Conservation (phyloP, 2,888 invertebrate species). For the Diloba caeruleocephala region DNA sequence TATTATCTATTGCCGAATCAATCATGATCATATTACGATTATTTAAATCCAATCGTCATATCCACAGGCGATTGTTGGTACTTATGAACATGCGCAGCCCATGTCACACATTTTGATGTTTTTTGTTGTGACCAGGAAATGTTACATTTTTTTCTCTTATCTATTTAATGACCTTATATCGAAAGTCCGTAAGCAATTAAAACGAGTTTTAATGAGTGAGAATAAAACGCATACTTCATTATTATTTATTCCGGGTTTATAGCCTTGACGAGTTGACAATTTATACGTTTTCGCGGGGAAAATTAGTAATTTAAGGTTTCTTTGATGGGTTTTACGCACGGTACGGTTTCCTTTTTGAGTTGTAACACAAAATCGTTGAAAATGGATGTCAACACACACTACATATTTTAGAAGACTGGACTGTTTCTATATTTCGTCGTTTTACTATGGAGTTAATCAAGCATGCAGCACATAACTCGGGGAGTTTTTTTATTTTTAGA, state of each 20-base stretch:
- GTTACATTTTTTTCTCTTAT: conserved; percentile 46
- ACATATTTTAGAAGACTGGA: too few relatives aligned
- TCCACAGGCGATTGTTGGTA: conserved; percentile 29
- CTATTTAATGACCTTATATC: conserved; percentile 51
- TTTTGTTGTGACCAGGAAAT: conserved; percentile 55
- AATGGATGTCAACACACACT: too few relatives aligned
- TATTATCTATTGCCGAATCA: conserved; percentile 16
- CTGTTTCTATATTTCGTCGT: too few relatives aligned
- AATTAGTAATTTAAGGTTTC: conserved; percentile 6
- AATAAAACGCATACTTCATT: conserved; percentile 35
- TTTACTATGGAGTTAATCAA: too few relatives aligned
- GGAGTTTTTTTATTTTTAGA: too few relatives aligned
- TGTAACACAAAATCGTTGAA: too few relatives aligned
- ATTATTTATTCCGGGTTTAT: conserved; percentile 47
- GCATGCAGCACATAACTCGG: too few relatives aligned
- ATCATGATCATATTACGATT: conserved; percentile 30
- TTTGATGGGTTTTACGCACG: too few relatives aligned
- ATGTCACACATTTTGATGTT: conserved; percentile 38
- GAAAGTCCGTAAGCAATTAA: conserved; percentile 57
- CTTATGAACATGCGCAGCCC: conserved; percentile 15
- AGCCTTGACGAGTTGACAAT: conserved; percentile 24
- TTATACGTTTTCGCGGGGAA: conserved; percentile 23
- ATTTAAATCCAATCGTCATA: conserved; percentile 33
- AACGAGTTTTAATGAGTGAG: conserved; percentile 50
- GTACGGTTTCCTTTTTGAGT: too few relatives aligned